Percentiles rank a stretch among this genome's conserved stretches.
These are phyloP conservation scores for Rhagoletis pomonella DNA, from an alignment of 1,140 invertebrate species.

Conservation along the genomic window DNA sequence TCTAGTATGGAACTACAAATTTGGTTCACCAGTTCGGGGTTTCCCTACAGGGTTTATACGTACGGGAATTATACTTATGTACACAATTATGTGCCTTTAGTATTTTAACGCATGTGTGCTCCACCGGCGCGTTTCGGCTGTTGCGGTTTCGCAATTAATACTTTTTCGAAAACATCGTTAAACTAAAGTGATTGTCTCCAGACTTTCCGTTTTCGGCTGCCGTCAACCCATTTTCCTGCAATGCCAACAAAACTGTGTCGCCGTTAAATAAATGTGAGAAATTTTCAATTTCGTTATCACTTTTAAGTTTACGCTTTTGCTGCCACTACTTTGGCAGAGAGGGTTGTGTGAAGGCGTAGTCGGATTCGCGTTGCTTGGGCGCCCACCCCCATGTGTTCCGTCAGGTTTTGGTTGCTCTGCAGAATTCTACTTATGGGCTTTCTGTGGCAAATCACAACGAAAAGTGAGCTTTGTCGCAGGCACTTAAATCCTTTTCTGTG, in stretches of 20 bases:
- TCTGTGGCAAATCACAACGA: background rate
- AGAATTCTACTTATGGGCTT: background rate
- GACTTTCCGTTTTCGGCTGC: slow-evolving; percentile 5
- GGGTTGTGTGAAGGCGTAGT: no score
- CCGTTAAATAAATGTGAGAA: background rate
- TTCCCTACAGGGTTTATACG: no score
- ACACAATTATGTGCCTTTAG: no score
- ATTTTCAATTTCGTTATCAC: slow-evolving; percentile 40
- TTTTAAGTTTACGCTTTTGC: background rate
- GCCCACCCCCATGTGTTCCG: background rate
- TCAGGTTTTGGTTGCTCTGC: background rate
- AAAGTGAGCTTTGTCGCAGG: background rate
- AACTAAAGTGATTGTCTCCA: slow-evolving; percentile 42
- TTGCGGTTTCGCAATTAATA: slow-evolving; percentile 50
- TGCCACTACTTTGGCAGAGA: no score
- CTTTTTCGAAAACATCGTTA: slow-evolving; percentile 45
- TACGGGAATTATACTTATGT: no score
- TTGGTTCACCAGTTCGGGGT: no score
- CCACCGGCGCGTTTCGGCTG: no score
- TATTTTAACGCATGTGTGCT: no score
- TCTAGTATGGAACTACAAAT: no score
- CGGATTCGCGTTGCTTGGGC: background rate
- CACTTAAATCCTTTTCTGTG: slow-evolving; percentile 16
- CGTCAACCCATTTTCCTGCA: background rate
- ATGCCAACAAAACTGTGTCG: background rate